Evolutionary conservation across 2,888 invertebrate species (phyloP).

Genomic region (Empis livida): DNA sequence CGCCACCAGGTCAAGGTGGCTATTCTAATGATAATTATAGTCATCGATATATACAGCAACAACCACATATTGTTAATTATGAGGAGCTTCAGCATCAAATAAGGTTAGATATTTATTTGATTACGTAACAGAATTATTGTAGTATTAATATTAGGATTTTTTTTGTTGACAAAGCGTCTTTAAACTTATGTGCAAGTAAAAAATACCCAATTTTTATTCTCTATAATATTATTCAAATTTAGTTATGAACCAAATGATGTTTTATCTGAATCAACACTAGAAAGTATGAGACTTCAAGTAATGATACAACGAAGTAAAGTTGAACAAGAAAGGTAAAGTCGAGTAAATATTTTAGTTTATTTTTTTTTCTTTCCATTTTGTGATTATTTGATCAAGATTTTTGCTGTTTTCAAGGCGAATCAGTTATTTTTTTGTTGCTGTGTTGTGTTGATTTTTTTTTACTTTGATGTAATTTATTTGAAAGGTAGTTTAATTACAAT

Average conservation of each 20-base stretch:
- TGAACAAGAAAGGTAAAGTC: conserved; percentile 63
- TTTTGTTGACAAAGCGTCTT: too few relatives aligned
- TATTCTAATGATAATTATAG: conserved; percentile 35
- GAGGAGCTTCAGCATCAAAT: conserved; percentile 74
- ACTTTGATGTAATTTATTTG: too few relatives aligned
- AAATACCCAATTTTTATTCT: neutral
- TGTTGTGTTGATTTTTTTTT: too few relatives aligned
- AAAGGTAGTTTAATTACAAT: too few relatives aligned
- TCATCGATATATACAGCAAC: conserved; percentile 28
- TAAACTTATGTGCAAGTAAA: too few relatives aligned
- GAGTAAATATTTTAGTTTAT: too few relatives aligned
- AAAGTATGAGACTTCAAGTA: conserved; percentile 68
- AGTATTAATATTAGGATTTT: too few relatives aligned
- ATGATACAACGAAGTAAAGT: conserved; percentile 66
- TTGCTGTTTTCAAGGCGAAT: too few relatives aligned
- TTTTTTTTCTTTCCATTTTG: too few relatives aligned
- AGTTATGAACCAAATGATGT: conserved; percentile 39
- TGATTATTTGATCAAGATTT: too few relatives aligned
- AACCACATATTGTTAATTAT: conserved; percentile 64
- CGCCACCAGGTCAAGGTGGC: conserved; percentile 30
- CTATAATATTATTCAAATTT: conserved; percentile 7
- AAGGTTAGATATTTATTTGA: conserved; percentile 43
- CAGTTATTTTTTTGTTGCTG: too few relatives aligned
- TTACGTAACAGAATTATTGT: too few relatives aligned
- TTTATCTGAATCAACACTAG: conserved; percentile 67